Evolutionary conservation across 2,113 vertebrate genomes (phyloP), one percentile per base, ranked within the genome.

Genomic region (Oostethus manadensis): DNA sequence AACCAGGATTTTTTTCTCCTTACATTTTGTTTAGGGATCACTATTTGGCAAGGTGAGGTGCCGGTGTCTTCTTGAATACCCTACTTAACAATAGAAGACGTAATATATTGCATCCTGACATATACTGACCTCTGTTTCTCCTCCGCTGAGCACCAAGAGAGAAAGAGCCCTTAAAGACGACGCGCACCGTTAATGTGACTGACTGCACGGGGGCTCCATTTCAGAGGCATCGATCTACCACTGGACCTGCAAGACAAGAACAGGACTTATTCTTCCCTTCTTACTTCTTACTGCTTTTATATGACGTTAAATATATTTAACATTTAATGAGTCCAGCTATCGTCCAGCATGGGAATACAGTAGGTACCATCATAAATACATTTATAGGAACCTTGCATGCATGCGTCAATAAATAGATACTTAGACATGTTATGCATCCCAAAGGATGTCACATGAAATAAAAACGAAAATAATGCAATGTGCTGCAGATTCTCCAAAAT

Each of bases 161-260:
- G 85, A 85, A 90, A 88, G 83, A 73, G 58, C 61, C 76, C 82
- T 80, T 87, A 77, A 86, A 82, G 80, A 84, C 79, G 87, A 85
- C 74, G 76, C 72, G 81, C 70, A 64, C 82, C 86, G 83, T 88
- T 89, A 91, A 83, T 77, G 80, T 80, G 79, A 83, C 84, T 11
- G 38, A 42, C 38, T 79, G 74, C 64, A 66, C 81, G 64, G 60
- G 76, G 67, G 84, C 82, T 89, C 85, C 78, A 83, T 89, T 89
- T 84, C 88, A 86, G 76, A 66, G 54, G 46, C 84, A 90, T 89
- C 81, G 89, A 90, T 90, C 75, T 68, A 64, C 63, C 21, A 2
- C 45, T 14, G 60, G 9, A 58, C 65, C 49, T 62, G 64, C 53
- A 56, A 62, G 63, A 64, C 53, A 40, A 29, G 49, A 23, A 10